phyloP scores from a whole-genome alignment of 1,140 invertebrate genomes.

The Ips nitidus region DNA sequence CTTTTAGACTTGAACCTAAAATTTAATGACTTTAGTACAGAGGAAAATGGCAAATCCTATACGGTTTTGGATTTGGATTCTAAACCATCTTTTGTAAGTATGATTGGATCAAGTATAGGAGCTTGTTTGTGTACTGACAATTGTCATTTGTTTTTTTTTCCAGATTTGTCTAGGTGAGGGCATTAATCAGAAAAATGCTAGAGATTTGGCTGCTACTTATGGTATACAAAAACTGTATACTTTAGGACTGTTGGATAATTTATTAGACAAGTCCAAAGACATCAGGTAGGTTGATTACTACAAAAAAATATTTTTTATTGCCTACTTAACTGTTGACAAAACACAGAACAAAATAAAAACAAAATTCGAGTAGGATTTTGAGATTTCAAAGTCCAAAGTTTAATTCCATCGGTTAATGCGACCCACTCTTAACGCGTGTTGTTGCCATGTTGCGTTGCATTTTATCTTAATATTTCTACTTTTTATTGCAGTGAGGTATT shows the following conservation, averaged over 20 bases:
- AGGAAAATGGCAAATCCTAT: conserved; percentile 32
- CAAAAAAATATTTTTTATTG: too few relatives aligned
- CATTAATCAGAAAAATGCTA: conserved; percentile 28
- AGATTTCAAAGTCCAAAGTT: too few relatives aligned
- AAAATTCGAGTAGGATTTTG: too few relatives aligned
- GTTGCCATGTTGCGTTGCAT: too few relatives aligned
- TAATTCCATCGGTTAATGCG: too few relatives aligned
- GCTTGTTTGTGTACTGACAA: too few relatives aligned
- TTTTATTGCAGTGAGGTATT: conserved; percentile 14
- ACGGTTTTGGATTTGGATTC: conserved; percentile 36
- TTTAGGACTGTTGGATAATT: conserved; percentile 38
- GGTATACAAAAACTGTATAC: conserved; percentile 40
- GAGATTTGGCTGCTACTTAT: conserved; percentile 37
- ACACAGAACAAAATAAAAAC: too few relatives aligned
- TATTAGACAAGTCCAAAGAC: conserved; percentile 19
- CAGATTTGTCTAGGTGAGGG: conserved; percentile 44
- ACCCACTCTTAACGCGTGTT: too few relatives aligned
- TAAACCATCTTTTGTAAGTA: conserved; percentile 39
- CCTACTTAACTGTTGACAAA: too few relatives aligned
- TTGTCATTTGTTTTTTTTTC: conserved; percentile 8
- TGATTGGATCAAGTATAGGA: background rate
- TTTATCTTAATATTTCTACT: too few relatives aligned
- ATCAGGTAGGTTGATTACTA: conserved; percentile 15
- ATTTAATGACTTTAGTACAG: conserved; percentile 31
- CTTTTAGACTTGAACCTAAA: conserved; percentile 36